Evolutionary conservation across 2,113 vertebrate species (phyloP).

Genomic region (Picathartes gymnocephalus): DNA sequence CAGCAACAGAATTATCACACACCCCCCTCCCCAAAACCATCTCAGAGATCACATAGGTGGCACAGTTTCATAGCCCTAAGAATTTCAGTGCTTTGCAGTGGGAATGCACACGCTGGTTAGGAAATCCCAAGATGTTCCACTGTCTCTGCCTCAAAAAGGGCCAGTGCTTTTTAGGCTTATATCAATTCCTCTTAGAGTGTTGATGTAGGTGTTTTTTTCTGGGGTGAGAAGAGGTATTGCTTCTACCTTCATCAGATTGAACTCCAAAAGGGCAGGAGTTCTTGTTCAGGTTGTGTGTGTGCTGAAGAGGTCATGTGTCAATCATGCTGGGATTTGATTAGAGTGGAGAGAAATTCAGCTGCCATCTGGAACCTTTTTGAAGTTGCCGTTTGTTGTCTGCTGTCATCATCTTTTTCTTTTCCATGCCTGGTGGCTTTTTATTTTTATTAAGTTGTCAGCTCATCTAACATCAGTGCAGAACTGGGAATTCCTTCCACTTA

Average conservation of each 20-base stretch:
- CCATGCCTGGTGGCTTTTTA: not conserved
- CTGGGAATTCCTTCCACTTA: not conserved
- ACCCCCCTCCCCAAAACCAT: not conserved
- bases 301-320: rapidly evolving
- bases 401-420: not conserved
- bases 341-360: not conserved
- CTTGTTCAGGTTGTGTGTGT: not conserved
- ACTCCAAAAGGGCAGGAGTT: not conserved
- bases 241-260: not conserved
- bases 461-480: not conserved
- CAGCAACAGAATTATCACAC: not conserved
- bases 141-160: not conserved
- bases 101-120: not conserved
- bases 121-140: conserved; percentile 38
- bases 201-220: not conserved
- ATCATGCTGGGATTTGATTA: not conserved
- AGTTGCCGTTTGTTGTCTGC: not conserved
- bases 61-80: conserved; percentile 22
- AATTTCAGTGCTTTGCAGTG: not conserved
- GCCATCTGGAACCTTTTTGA: not conserved
- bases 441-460: not conserved
- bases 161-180: not conserved
- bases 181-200: not conserved
- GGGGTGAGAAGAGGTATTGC: not conserved
- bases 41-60: conserved; percentile 31